Base-by-base conservation (phyloP, 2,888 invertebrate species). In the Andricus quercusramuli region DNA sequence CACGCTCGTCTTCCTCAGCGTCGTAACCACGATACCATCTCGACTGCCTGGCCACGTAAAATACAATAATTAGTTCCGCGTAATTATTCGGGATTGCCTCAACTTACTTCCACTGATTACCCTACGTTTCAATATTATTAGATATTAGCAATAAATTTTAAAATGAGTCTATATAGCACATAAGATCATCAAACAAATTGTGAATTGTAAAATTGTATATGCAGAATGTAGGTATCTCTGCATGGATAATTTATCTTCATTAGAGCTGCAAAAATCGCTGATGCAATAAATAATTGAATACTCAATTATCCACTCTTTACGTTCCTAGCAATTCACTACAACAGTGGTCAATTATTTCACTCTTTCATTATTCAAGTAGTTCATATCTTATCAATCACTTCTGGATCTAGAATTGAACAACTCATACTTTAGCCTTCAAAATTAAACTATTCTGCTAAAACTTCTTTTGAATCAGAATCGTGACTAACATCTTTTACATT, bases 21-120 rank as follows among this genome's bases (percentile, higher is more conserved):
- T 83, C 83, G 47, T 85, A 84, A 56, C 82, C 87, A 11, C 86
- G 88, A 83, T 90, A 89, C 84, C 88, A 86, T 78, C 89, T 88
- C 56, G 88, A 86, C 47, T 82, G 82, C 79, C 91, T 92, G 79
- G 65, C 20, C 81, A 80, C 44, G 64, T 51, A 51, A 76, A 79
- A 56, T 74, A 47, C 37, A 64, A 51, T 3, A 79, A 44, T 77
- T 77, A 64, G 37, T 44, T 64, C 41, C 22, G 17, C 20, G 41
- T 37, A 77, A 77, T 25, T 22, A 59, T 44, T 41, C 37, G 41
- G 17, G 62, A 77, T 41, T 64, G 15, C 22, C n/a, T 25, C 15
- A 17, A 62, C 15, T 29, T 15, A 29, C 62, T 62, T 29, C 25
- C 5, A 62, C 62, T 62, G 25, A 62, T 62, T 29, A 62, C 22